Evolutionary conservation across 2,888 invertebrate genomes (phyloP).

Genomic region (Melanostoma scalare): DNA sequence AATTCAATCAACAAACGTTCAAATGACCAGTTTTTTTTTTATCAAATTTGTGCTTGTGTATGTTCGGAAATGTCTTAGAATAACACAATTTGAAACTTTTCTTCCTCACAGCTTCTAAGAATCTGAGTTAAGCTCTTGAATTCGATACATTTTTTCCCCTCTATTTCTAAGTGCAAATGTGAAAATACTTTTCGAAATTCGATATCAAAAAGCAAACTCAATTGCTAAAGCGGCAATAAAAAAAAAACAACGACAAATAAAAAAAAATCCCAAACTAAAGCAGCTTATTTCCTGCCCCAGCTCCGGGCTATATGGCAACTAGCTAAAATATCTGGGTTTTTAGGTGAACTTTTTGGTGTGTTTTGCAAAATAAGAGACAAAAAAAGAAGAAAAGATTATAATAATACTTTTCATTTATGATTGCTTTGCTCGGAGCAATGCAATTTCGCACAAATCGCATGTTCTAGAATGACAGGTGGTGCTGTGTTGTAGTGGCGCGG

Average conservation of each 20-base stretch:
- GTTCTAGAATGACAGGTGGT: conserved; percentile 15
- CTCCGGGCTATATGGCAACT: not conserved
- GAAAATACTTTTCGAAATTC: conserved; percentile 7
- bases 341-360: conserved; percentile 24
- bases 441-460: conserved; percentile 26
- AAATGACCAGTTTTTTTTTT: no score
- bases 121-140: not conserved
- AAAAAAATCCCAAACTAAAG: not conserved
- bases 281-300: conserved; percentile 7
- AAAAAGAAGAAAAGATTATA: no score
- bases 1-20: conserved; percentile 36
- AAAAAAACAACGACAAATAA: not conserved
- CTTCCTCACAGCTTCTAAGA: not conserved
- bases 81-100: not conserved
- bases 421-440: conserved; percentile 1
- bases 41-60: no score
- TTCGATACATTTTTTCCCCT: conserved; percentile 4
- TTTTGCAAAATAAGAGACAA: not conserved
- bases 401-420: not conserved
- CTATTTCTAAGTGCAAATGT: conserved; percentile 12
- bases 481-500: no score
- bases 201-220: not conserved
- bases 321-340: conserved; percentile 27
- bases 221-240: not conserved
- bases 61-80: conserved; percentile 22